Evolutionary conservation across 2,888 invertebrate species (phyloP), one percentile per base, ranked within the genome.

Genomic region (Lobophora halterata): DNA sequence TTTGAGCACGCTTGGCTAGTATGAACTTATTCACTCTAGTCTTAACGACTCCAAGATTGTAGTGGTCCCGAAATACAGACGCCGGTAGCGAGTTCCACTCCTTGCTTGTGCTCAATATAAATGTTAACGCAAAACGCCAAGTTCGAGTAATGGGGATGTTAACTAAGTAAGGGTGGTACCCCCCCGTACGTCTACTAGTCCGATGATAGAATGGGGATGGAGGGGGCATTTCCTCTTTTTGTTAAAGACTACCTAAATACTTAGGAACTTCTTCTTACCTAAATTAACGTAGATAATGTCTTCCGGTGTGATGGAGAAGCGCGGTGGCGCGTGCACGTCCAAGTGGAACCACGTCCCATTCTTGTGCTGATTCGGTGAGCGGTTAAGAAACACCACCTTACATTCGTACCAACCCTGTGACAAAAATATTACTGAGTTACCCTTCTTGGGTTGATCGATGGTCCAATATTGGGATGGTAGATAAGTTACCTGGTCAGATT

Each of bases 271-370:
- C 1, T 5, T n/a, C 14, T 20, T 63, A 91, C 91, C 91, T 88
- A 97, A 91, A 90, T 96, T 97, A 87, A 97, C 97, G 91, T 97
- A 97, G 88, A 97, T 95, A 88, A 97, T 94, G 88, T 97, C 96
- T 88, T 96, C 97, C 72, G 97, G 97, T 75, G 96, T 97, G 88
- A 95, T 94, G 88, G 95, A 95, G 90, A 97, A 97, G 86, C 95
- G 93, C 65, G 97, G 97, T 76, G 97, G 96, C 79, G 97, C 97
- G 90, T 97, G 97, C 77, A 98, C 97, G 89, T 97, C 97, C 82
- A 98, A 91, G 87, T 98, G 97, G 89, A 98, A 97, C 97, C 97
- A 98, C 70, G 97, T 97, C 75, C 98, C 97, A 89, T 95, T 96
- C 88, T 95, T 96, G 89, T 94, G 92, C 79, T 93, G 93, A 82